Conservation (phyloP, 2,113 vertebrate species). For the Pterophyllum scalare region DNA sequence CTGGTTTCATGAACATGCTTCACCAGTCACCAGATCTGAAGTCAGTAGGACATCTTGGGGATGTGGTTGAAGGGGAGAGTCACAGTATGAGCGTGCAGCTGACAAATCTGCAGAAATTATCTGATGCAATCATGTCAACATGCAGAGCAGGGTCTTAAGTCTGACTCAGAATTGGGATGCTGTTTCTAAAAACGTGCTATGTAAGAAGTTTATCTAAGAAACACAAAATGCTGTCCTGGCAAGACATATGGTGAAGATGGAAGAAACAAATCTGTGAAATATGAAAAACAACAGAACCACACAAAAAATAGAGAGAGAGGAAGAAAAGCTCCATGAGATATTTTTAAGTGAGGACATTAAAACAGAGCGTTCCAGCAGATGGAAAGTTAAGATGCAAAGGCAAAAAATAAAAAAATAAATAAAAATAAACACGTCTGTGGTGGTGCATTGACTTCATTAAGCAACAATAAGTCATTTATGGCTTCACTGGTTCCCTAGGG, state of each 20-base stretch:
- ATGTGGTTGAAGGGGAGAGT: background rate
- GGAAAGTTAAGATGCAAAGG: background rate
- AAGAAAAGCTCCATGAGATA: background rate
- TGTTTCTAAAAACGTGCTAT: background rate
- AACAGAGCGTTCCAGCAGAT: background rate
- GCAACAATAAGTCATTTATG: constrained; percentile 13
- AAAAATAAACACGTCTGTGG: background rate
- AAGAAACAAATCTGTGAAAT: background rate
- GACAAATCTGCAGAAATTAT: constrained; percentile 11
- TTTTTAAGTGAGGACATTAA: background rate
- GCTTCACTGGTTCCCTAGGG: background rate
- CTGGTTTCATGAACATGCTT: background rate
- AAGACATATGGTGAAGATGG: background rate
- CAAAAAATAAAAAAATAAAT: background rate
- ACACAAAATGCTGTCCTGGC: background rate
- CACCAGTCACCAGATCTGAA: background rate
- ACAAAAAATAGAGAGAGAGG: background rate
- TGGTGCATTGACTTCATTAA: constrained; percentile 10
- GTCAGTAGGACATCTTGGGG: background rate
- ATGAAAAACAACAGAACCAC: background rate
- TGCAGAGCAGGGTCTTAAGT: background rate
- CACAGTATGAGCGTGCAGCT: constrained; percentile 7
- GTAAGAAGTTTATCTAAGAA: background rate
- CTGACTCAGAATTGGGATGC: background rate
- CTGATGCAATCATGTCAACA: constrained; percentile 8